Conservation (phyloP, 2,888 invertebrate genomes). For the Mantis religiosa region DNA sequence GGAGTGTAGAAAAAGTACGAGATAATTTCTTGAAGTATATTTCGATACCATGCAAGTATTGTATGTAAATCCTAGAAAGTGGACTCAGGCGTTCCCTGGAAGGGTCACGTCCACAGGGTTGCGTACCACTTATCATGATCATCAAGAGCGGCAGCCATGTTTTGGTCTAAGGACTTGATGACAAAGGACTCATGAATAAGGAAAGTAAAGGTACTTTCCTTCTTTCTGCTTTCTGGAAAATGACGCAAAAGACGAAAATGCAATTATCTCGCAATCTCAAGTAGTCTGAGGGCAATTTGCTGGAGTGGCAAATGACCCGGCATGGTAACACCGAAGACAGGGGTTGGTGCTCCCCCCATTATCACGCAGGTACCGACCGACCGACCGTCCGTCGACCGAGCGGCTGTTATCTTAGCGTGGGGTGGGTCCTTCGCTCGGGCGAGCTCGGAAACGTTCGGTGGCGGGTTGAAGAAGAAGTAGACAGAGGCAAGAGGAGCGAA, state of each 20-base stretch:
- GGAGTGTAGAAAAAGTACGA: no score
- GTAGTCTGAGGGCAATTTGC: not conserved
- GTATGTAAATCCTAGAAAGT: no score
- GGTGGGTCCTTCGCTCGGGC: not conserved
- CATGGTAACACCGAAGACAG: not conserved
- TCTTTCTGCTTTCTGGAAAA: not conserved
- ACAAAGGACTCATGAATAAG: not conserved
- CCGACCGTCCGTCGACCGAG: no score
- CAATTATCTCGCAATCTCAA: not conserved
- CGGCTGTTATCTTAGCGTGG: not conserved
- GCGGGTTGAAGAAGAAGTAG: not conserved
- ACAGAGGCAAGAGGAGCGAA: not conserved
- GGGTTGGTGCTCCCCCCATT: not conserved
- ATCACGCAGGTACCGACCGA: not conserved
- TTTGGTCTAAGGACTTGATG: not conserved
- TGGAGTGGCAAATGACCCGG: not conserved
- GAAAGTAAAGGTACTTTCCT: not conserved
- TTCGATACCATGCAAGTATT: no score
- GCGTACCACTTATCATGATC: not conserved
- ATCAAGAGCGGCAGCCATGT: not conserved
- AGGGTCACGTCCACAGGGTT: not conserved
- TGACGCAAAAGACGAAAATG: not conserved
- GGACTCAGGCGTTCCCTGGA: not conserved
- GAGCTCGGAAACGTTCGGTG: not conserved
- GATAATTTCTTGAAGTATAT: no score